Evolutionary conservation across 2,888 invertebrate genomes (phyloP).

Genomic region (Mayetiola destructor): DNA sequence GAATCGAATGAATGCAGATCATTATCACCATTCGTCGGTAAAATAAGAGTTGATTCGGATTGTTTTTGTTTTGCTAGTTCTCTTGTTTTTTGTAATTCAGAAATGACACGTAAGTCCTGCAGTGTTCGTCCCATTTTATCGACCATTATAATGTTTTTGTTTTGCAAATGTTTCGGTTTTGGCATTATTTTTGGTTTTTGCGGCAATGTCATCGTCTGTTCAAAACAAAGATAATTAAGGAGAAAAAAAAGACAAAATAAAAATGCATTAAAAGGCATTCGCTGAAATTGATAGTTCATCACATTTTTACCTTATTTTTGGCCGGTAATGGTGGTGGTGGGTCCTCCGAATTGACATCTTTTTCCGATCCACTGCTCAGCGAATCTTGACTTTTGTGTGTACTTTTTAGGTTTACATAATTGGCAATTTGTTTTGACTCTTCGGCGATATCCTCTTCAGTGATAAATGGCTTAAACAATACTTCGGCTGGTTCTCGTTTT

Average conservation of each 20-base stretch:
- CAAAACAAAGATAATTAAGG: too few relatives aligned
- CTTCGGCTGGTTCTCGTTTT: conserved; percentile 39
- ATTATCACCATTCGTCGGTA: conserved; percentile 19
- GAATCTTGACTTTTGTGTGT: conserved; percentile 48
- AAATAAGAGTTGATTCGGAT: conserved; percentile 23
- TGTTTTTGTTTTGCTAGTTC: conserved; percentile 18
- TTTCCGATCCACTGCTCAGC: conserved; percentile 28
- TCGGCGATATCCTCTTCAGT: conserved; percentile 67
- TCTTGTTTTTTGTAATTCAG: conserved; percentile 18
- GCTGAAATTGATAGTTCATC: too few relatives aligned
- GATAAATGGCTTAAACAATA: conserved; percentile 57
- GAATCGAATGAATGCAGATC: not conserved
- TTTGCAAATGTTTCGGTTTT: conserved; percentile 28
- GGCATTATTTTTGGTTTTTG: conserved; percentile 43
- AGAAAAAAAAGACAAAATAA: too few relatives aligned
- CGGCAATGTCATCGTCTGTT: conserved; percentile 31
- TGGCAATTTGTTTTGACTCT: conserved; percentile 69
- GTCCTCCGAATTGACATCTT: conserved; percentile 17
- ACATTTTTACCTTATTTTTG: too few relatives aligned
- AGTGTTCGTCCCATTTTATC: conserved; percentile 32
- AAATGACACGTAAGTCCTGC: conserved; percentile 31
- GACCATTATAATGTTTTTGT: not conserved
- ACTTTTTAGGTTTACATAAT: conserved; percentile 54
- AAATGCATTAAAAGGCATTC: too few relatives aligned
- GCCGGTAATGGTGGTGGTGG: conserved; percentile 34